phyloP scores from a whole-genome alignment of 1,140 invertebrate genomes.

The Drosophila azteca region DNA sequence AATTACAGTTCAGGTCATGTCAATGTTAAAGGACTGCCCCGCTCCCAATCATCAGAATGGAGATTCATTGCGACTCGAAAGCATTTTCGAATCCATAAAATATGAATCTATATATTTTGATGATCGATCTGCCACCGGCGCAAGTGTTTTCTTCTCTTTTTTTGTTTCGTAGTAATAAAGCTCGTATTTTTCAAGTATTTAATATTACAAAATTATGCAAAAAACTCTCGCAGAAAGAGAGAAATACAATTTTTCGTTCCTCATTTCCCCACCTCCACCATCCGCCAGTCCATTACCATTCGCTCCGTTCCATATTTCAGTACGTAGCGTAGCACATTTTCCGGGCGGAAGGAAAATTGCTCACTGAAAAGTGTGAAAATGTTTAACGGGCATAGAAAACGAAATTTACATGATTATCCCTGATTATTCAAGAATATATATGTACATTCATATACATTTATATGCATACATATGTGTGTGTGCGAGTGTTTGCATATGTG shows the following conservation, averaged over 20 bases:
- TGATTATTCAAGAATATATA: conserved; percentile 55
- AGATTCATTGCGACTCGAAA: no score
- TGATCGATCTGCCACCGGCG: no score
- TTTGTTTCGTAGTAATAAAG: no score
- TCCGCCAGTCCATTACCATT: no score
- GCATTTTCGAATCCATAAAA: no score
- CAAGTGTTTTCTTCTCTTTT: no score
- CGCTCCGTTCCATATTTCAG: conserved; percentile 9
- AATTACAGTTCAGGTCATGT: no score
- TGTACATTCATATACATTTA: conserved; percentile 11
- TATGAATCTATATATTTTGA: no score
- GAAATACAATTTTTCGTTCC: neutral
- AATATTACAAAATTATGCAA: conserved; percentile 27
- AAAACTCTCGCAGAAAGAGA: conserved; percentile 5
- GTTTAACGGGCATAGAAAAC: conserved; percentile 35
- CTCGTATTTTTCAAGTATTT: neutral
- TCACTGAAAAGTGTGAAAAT: conserved; percentile 25
- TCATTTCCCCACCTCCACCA: no score
- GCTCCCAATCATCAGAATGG: no score
- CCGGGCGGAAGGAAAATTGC: conserved; percentile 3
- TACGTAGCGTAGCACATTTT: conserved; percentile 6
- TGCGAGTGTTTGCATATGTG: conserved; percentile 13
- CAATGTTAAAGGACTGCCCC: no score
- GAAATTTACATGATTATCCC: conserved; percentile 69
- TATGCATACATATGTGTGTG: conserved; percentile 35